Evolutionary conservation across 2,797 vertebrate genomes (phyloP).

Genomic region (Microcaecilia unicolor): DNA sequence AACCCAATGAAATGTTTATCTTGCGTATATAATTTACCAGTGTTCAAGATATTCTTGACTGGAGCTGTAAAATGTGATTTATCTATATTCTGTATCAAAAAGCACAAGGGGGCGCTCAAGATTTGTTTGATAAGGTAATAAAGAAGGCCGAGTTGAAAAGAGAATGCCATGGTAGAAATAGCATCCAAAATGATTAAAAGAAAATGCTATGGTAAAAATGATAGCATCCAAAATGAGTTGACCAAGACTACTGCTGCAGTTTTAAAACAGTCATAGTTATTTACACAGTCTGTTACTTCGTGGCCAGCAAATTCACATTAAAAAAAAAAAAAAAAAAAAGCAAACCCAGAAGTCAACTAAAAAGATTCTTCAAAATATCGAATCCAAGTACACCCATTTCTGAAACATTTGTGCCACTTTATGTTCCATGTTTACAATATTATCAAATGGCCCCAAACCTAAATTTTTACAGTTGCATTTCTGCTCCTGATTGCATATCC

Average conservation of each 20-base stretch:
- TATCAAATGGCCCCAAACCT: slow-evolving; percentile 23
- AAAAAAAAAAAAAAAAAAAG: slow-evolving; percentile 9
- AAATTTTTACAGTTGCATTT: slow-evolving; percentile 30
- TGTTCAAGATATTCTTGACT: no score
- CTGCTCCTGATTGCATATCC: background rate
- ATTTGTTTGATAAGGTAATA: no score
- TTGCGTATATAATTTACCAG: no score
- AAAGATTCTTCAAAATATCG: slow-evolving; percentile 36
- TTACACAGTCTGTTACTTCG: slow-evolving; percentile 28
- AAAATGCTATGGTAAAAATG: no score
- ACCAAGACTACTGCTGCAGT: slow-evolving; percentile 6
- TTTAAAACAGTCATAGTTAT: slow-evolving; percentile 20
- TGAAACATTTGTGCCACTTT: slow-evolving; percentile 37
- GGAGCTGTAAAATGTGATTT: no score
- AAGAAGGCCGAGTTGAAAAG: no score
- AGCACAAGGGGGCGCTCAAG: slow-evolving; percentile 30
- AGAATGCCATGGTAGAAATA: no score
- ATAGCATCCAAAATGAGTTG: slow-evolving; percentile 7
- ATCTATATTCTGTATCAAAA: no score
- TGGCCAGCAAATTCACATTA: slow-evolving; percentile 32
- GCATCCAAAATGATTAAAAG: no score
- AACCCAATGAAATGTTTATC: no score
- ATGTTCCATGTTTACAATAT: slow-evolving; percentile 39
- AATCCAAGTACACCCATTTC: slow-evolving; percentile 42
- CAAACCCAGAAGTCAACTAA: slow-evolving; percentile 21